Conservation (phyloP, 1,140 invertebrate genomes). For the Neodiprion virginianus region DNA sequence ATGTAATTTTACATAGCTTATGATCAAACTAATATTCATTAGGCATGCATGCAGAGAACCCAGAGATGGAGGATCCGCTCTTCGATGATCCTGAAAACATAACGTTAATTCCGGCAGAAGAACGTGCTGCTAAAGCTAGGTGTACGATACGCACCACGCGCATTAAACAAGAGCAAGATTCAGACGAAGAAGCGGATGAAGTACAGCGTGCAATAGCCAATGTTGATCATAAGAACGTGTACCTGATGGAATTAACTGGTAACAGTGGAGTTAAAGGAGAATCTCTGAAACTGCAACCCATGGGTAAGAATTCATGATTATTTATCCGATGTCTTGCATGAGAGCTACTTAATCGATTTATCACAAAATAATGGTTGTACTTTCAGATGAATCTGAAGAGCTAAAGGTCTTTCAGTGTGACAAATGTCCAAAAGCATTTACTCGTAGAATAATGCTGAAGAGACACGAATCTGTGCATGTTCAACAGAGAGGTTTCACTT, state of each 20-base stretch:
- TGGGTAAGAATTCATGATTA: slow-evolving; percentile 27
- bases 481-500: slow-evolving; percentile 68
- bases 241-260: slow-evolving; percentile 55
- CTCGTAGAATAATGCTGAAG: slow-evolving; percentile 64
- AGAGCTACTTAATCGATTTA: slow-evolving; percentile 9
- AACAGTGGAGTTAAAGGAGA: slow-evolving; percentile 38
- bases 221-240: slow-evolving; percentile 54
- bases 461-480: slow-evolving; percentile 70
- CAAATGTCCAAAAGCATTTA: slow-evolving; percentile 65
- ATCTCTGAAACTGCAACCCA: slow-evolving; percentile 42
- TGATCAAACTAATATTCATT: too few relatives aligned
- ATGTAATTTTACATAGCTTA: too few relatives aligned
- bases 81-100: slow-evolving; percentile 62
- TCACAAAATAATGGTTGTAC: slow-evolving; percentile 17
- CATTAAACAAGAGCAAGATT: slow-evolving; percentile 61
- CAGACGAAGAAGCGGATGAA: slow-evolving; percentile 57
- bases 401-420: slow-evolving; percentile 65
- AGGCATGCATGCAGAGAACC: slow-evolving; percentile 57
- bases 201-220: slow-evolving; percentile 49
- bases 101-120: slow-evolving; percentile 54
- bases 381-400: slow-evolving; percentile 52
- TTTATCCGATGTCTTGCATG: slow-evolving; percentile 3
- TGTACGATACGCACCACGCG: slow-evolving; percentile 56
- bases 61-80: slow-evolving; percentile 53
- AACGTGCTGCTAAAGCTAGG: slow-evolving; percentile 55